Percentiles rank a stretch among this genome's conserved stretches.
Conservation (phyloP, 2,113 vertebrate species). For the Typhlomys cinereus region DNA sequence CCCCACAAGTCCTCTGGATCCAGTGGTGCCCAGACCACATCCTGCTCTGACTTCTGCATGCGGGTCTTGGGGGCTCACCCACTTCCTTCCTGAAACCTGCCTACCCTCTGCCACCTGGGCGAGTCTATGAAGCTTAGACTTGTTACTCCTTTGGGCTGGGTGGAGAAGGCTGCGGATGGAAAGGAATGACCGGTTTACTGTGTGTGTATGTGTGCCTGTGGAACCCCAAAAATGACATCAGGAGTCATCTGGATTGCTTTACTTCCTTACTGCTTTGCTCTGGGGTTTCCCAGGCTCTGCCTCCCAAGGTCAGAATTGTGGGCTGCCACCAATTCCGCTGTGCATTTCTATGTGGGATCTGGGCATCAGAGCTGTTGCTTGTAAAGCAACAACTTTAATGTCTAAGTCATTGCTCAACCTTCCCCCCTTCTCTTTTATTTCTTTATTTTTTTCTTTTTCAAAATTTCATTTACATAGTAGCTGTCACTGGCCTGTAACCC, state of each 20-base stretch:
- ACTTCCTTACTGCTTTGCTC: no score
- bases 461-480: not conserved
- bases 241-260: no score
- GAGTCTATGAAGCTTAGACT: not conserved
- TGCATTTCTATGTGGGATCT: no score
- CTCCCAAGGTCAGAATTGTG: no score
- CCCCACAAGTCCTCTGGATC: not conserved
- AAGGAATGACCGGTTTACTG: no score
- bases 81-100: constrained; percentile 36
- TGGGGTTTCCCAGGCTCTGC: no score
- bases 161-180: not conserved
- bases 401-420: no score
- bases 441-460: not conserved
- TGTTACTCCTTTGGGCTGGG: not conserved
- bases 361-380: no score
- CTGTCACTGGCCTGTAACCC: not conserved
- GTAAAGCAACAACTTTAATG: no score
- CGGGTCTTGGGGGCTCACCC: not conserved
- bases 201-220: no score
- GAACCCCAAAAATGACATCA: not conserved
- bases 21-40: not conserved
- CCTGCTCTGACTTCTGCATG: not conserved
- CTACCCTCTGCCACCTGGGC: not conserved
- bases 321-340: no score
- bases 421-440: no score